Conservation (phyloP, 2,113 vertebrate species). For the Daboia siamensis region DNA sequence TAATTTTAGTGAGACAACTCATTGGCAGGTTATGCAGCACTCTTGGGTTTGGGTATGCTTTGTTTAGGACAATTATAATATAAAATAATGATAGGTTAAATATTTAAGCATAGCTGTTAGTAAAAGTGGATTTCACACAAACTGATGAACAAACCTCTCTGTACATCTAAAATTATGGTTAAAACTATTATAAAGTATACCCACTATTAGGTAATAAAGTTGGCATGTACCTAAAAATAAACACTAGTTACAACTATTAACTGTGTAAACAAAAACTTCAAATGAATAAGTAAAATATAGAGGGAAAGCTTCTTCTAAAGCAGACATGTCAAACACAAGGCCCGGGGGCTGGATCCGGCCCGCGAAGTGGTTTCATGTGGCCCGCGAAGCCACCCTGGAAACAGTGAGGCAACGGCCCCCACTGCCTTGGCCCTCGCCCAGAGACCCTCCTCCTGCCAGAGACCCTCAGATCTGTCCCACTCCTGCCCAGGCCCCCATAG, state of each 20-base stretch:
- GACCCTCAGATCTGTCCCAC: no score
- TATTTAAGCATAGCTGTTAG: slow-evolving; percentile 32
- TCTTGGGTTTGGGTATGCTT: background rate
- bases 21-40: background rate
- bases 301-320: background rate
- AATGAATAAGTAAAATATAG: background rate
- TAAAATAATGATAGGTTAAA: slow-evolving; percentile 41
- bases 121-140: slow-evolving; percentile 54
- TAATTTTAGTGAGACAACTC: background rate
- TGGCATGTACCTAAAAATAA: background rate
- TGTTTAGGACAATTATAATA: background rate
- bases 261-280: slow-evolving; percentile 21
- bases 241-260: background rate
- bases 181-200: background rate
- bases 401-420: no score
- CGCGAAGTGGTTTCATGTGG: no score
- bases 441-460: no score
- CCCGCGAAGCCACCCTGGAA: no score
- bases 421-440: no score
- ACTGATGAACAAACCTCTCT: slow-evolving; percentile 45
- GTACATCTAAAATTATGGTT: slow-evolving; percentile 47
- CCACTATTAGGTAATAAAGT: slow-evolving; percentile 36
- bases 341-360: no score
- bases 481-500: no score
- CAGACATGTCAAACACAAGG: no score